Evolutionary conservation across 2,888 invertebrate species (phyloP), one percentile per base, ranked within the genome.

Genomic region (Norana najaformis): DNA sequence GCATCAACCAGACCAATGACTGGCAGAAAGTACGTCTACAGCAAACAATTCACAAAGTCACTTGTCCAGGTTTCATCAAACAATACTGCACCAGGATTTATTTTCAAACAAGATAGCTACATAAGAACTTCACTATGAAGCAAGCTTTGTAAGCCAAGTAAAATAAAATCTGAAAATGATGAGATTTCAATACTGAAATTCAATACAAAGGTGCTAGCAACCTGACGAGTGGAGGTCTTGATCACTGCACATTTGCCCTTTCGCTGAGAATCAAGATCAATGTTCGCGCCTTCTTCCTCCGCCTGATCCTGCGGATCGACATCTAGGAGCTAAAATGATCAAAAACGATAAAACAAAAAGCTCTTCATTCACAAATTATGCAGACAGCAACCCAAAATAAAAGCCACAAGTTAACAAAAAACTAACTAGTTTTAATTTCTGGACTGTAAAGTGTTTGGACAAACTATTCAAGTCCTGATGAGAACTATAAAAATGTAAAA

Each of bases 231-330:
- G 0, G 99, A 99, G 0, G 99, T 99, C 95, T 99, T 99, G 92
- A 99, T 99, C 37, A 99, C 99, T 2, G 99, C 99, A 95, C 99
- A 99, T 96, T 99, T 99, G 89, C 99, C 99, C 95, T 99, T 99
- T 83, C 99, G 96, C 95, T 99, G 98, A 1, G 99, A 98, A 95
- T 99, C 99, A 91, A 99, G 95, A 95, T 99, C 99, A 20, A 99
- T 97, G 69, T 99, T 99, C 6, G 99, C 99, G 89, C 99, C 99
- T 94, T 99, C 96, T 91, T 95, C 95, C 91, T 96, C 99, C 95
- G 99, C 99, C 94, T 98, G 98, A 94, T 99, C 99, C 95, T 99
- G 98, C 13, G 99, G 98, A 94, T 99, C 99, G 35, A 99, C 97
- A 95, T 99, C 99, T 89, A 99, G 95, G 34, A 99, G 95, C 96